Conservation (phyloP, 2,888 invertebrate genomes). For the Drosophila infuscata region DNA sequence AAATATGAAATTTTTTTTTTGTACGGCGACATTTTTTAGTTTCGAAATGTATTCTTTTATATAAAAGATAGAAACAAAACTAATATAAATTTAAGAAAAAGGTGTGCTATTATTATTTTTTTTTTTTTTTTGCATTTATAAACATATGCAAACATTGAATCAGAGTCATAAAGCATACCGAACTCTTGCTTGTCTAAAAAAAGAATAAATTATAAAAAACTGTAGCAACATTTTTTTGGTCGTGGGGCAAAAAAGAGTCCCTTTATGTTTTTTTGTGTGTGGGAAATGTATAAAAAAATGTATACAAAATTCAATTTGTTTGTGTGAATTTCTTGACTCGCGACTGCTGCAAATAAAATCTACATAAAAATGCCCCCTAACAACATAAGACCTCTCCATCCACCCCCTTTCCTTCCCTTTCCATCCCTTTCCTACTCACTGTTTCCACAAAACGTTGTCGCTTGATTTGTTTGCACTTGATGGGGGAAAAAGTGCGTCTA, state of each 20-base stretch:
- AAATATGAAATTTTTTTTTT: not conserved
- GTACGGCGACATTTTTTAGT: not conserved
- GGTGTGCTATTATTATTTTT: not conserved
- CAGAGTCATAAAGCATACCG: not conserved
- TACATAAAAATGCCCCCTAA: constrained; percentile 66
- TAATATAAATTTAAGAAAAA: not conserved
- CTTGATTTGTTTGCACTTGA: constrained; percentile 56
- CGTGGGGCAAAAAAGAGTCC: constrained; percentile 62
- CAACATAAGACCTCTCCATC: not conserved
- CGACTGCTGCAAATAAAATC: constrained; percentile 77
- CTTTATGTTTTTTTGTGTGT: constrained; percentile 45
- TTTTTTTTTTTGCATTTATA: not conserved
- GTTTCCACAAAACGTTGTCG: constrained; percentile 28
- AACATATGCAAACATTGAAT: constrained; percentile 3
- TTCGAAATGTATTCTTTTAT: not conserved
- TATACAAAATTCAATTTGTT: constrained; percentile 77
- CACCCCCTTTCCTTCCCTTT: not conserved
- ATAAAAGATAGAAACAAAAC: not conserved
- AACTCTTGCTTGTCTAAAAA: not conserved
- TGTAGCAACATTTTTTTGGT: constrained; percentile 50
- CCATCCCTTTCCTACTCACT: not conserved
- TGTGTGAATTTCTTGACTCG: constrained; percentile 71
- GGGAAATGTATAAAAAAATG: constrained; percentile 63
- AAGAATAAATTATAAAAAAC: not conserved
- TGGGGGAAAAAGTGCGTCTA: not conserved